These are phyloP conservation scores for Muraenolepis orangiensis DNA, from an alignment of 2,797 vertebrate species.

Conservation along the genomic window DNA sequence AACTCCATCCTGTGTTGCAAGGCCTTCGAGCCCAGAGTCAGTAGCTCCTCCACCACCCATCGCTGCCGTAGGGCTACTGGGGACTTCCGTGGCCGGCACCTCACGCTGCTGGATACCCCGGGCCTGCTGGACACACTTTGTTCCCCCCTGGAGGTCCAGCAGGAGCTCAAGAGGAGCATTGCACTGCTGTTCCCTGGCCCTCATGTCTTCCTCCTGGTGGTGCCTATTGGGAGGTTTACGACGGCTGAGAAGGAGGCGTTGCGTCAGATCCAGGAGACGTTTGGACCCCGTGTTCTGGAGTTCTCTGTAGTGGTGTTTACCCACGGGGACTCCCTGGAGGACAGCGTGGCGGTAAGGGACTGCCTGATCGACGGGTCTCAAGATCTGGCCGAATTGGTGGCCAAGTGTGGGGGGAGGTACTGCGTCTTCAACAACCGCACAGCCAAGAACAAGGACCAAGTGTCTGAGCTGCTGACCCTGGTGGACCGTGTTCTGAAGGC, in stretches of 20 bases:
- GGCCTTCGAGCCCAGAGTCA: conserved; percentile 37
- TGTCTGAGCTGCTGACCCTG: conserved; percentile 42
- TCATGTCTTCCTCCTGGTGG: conserved; percentile 55
- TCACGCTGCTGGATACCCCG: conserved; percentile 62
- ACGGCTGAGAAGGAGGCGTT: conserved; percentile 48
- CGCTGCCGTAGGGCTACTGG: conserved; percentile 29
- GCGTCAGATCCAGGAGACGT: conserved; percentile 45
- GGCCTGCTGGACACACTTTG: conserved; percentile 56
- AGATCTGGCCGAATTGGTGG: conserved; percentile 48
- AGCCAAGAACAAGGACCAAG: conserved; percentile 49
- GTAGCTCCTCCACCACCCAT: conserved; percentile 37
- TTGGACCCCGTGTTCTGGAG: conserved; percentile 45
- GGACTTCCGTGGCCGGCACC: conserved; percentile 33
- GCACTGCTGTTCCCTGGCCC: conserved; percentile 58
- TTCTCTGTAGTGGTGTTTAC: conserved; percentile 63
- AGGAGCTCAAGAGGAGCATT: conserved; percentile 52
- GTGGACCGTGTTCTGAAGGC: conserved; percentile 39
- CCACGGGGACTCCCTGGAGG: conserved; percentile 55
- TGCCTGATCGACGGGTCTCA: conserved; percentile 41
- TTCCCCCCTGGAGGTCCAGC: conserved; percentile 45
- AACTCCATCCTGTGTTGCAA: conserved; percentile 60
- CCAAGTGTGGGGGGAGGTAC: conserved; percentile 50
- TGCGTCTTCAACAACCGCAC: conserved; percentile 60
- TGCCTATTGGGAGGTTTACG: conserved; percentile 59
- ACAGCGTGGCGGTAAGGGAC: conserved; percentile 29